Evolutionary conservation across 2,113 vertebrate species (phyloP).

Genomic region (Cyphomyrus plagiostoma): DNA sequence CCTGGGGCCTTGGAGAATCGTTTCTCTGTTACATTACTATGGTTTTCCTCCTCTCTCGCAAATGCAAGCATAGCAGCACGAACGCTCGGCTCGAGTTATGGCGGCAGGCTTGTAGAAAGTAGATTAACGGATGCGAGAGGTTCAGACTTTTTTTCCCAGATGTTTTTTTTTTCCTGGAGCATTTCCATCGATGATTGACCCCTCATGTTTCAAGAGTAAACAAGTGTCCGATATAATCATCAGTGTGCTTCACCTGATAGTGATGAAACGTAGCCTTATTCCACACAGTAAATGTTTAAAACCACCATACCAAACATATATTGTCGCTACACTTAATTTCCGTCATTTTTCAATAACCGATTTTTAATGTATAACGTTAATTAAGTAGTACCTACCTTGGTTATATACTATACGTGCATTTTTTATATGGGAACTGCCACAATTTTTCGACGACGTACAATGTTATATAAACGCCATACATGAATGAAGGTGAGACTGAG

Average conservation of each 20-base stretch:
- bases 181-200: background rate
- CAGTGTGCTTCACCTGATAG: background rate
- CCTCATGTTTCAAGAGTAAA: background rate
- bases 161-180: background rate
- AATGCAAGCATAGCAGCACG: constrained; percentile 36
- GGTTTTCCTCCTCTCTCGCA: constrained; percentile 42
- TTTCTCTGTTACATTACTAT: constrained; percentile 78
- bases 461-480: background rate
- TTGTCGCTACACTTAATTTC: background rate
- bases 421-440: background rate
- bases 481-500: constrained; percentile 20
- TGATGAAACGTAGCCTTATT: background rate
- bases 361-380: background rate
- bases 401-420: background rate
- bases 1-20: constrained; percentile 74
- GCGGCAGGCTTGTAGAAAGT: background rate
- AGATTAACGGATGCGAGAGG: background rate
- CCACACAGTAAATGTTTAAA: background rate
- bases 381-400: background rate
- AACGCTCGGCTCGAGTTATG: constrained; percentile 19
- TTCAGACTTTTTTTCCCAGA: background rate
- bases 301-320: background rate
- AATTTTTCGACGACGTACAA: background rate
- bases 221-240: background rate
- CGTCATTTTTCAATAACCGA: background rate